Base-by-base conservation (phyloP, 2,888 invertebrate genomes). In the Saturnia pavonia region DNA sequence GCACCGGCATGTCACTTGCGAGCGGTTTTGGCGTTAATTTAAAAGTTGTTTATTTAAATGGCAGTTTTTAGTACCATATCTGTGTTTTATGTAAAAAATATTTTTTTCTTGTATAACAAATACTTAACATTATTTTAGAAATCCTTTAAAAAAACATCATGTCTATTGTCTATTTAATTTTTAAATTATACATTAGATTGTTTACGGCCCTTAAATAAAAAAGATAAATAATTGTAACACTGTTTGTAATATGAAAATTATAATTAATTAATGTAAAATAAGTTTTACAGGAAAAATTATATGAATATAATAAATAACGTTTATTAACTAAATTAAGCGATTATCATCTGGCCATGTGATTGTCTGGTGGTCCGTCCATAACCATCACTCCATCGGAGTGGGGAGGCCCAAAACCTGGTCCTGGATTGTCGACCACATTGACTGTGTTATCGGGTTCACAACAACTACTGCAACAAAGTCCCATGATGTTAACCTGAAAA, bases 281-380 rank as follows among this genome's bases (percentile, higher is more conserved):
- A 43, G 8, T 70, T 65, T 65, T 65, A 45, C 66, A 27, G 14
- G n/a, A 54, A 69, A 63, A 65, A 19, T 40, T 65, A 65, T 40
- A 40, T 34, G 19, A 69, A 22, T 60, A 14, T 48, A 63, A 70
- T 67, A 27, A 71, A 67, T 51, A 71, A 70, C 25, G 70, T 70
- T n/a, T 54, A 25, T 27, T 66, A 69, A 72, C 69, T 54, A 69
- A 14, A 45, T 45, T 16, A 11, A 34, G 68, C 14, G 22, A 45
- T 22, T 71, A 71, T 81, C 80, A 87, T 85, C 87, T 86, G 7
- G 57, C 79, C 79, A 81, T 80, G 0, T 77, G 79, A 45, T 76
- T 75, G 57, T 67, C 67, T 1, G 60, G 57, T 9, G 82, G 78
- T 1, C 76, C 78, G 22, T 82, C 72, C 16, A 85, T 83, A 2